phyloP scores from a whole-genome alignment of 2,888 invertebrate species.

The Napeogenes inachia region DNA sequence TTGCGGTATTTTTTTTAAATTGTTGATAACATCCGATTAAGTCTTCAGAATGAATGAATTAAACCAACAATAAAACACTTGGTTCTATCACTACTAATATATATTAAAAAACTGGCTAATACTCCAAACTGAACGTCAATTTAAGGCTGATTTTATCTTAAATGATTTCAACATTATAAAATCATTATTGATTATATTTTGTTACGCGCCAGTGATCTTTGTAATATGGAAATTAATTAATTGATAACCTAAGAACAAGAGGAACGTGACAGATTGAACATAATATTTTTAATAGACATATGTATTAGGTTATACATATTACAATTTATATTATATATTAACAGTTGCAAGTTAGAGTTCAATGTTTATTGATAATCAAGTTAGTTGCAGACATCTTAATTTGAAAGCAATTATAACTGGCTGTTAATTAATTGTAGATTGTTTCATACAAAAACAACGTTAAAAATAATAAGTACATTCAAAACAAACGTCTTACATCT shows the following conservation, averaged over 20 bases:
- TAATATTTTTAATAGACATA: no score
- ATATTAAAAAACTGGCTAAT: neutral
- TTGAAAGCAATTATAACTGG: no score
- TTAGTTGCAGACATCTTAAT: no score
- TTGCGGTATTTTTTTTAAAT: constrained; percentile 15
- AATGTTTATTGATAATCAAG: no score
- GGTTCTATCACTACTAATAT: constrained; percentile 23
- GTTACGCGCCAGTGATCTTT: constrained; percentile 12
- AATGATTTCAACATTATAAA: constrained; percentile 20
- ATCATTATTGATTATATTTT: constrained; percentile 27
- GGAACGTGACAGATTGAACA: constrained; percentile 25
- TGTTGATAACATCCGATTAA: constrained; percentile 12
- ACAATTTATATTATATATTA: no score
- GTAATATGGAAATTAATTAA: constrained; percentile 44
- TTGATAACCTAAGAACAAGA: constrained; percentile 47
- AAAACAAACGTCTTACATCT: no score
- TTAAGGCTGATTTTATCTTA: constrained; percentile 17
- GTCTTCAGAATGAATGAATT: no score
- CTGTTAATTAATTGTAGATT: no score
- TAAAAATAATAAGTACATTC: no score
- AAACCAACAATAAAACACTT: constrained; percentile 20
- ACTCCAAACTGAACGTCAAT: neutral
- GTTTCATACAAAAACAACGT: no score
- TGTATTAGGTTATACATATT: no score
- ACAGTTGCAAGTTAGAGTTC: no score